Evolutionary conservation across 2,113 vertebrate species (phyloP), one percentile per base, ranked within the genome.

Genomic region (Misgurnus mizolepis): DNA sequence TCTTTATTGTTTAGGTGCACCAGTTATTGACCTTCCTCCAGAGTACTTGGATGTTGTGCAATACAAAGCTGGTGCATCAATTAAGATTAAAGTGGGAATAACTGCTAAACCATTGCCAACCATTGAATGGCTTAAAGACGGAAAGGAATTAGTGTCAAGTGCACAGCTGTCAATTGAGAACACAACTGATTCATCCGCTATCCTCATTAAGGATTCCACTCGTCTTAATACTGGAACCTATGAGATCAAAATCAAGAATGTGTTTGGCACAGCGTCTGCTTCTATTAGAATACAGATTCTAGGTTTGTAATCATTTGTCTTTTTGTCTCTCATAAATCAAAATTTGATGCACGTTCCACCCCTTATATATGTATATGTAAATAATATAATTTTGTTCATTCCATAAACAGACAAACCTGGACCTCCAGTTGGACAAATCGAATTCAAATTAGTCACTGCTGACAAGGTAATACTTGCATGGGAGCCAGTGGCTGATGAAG

Each of bases 11-110:
- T 14, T 3, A 99, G 98, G 97, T 90, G 94, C 93, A 79, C 98
- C 98, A 79, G 93, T 94, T 85, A 97, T 99, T 0, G 98, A 99
- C 87, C 91, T 99, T 17, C 96, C 96, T 83, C 94, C 96, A 87
- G 97, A 99, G 90, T 99, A 98, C 80, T 92, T 96, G 83, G 97
- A 99, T 89, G 90, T 98, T 82, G 95, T 99, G 82, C 95, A 97
- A 90, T 97, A 95, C 81, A 97, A 96, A 91, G 96, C 96, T 82
- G 97, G 95, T 81, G 85, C 92, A 72, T 90, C 95, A 66, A 89
- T 99, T 64, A 98, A 95, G 87, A 90, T 99, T 67, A 94, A 89
- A 91, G 90, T 98, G 75, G 96, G 95, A 77, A 95, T 99, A 84
- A 93, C 94, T 55, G 97, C 96, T 67, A 97, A 98, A 85, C 97